Evolutionary conservation across 2,113 vertebrate genomes (phyloP).

Genomic region (Marmota monax): DNA sequence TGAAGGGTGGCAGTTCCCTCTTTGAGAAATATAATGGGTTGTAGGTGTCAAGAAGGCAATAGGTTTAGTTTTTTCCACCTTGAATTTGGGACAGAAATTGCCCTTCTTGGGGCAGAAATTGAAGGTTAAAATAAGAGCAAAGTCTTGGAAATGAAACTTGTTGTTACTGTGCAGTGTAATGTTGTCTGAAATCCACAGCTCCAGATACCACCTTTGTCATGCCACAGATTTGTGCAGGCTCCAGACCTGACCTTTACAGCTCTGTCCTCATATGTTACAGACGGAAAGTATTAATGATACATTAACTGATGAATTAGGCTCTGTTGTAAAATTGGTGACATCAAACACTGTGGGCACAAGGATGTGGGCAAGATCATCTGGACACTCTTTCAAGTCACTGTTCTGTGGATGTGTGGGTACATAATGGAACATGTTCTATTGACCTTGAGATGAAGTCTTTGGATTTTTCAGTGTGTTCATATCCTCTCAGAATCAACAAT

Average conservation of each 20-base stretch:
- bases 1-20: background rate
- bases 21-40: background rate
- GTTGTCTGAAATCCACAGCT: background rate
- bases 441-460: background rate
- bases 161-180: background rate
- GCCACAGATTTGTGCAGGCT: background rate
- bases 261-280: background rate
- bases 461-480: background rate
- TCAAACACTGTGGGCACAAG: background rate
- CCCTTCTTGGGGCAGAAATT: background rate
- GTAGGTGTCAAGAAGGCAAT: background rate
- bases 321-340: background rate
- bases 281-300: background rate
- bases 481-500: background rate
- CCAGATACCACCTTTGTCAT: rapidly evolving
- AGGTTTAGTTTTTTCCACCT: background rate
- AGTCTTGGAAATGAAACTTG: background rate
- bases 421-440: background rate
- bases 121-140: background rate
- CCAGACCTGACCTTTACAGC: background rate
- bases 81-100: background rate
- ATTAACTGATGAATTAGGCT: background rate
- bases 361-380: background rate
- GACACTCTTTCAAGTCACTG: background rate
- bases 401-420: no score